Conservation (phyloP, 2,113 vertebrate species). For the Brachyistius frenatus region DNA sequence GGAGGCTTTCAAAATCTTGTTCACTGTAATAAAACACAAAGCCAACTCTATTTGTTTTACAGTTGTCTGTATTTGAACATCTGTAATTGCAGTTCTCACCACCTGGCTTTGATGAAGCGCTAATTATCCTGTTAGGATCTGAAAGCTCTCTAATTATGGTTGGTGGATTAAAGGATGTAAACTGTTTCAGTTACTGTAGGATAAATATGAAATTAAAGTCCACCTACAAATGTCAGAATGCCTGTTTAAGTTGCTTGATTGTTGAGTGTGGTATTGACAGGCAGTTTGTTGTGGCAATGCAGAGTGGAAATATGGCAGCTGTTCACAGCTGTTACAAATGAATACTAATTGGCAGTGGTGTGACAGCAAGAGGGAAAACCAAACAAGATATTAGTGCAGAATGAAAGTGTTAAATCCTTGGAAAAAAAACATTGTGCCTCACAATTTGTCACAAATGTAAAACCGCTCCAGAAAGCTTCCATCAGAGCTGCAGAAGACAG, state of each 20-base stretch:
- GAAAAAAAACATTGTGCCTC: background rate
- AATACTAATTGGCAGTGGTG: background rate
- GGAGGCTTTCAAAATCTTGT: constrained; percentile 2
- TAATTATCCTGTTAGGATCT: background rate
- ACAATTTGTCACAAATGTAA: background rate
- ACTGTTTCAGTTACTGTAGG: background rate
- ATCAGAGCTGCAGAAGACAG: background rate
- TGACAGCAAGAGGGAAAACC: constrained; percentile 4
- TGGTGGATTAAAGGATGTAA: constrained; percentile 11
- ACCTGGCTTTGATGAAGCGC: constrained; percentile 20
- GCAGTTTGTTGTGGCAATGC: background rate
- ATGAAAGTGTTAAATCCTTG: background rate
- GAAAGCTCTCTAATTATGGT: constrained; percentile 19
- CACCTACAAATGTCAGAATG: too few relatives aligned
- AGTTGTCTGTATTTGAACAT: constrained; percentile 22
- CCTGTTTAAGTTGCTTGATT: background rate
- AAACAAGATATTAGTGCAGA: background rate
- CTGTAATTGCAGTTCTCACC: background rate
- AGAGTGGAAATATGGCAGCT: constrained; percentile 3
- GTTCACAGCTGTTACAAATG: background rate
- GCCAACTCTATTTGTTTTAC: background rate
- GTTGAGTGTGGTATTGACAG: background rate
- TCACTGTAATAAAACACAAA: constrained; percentile 36
- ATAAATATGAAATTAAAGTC: background rate
- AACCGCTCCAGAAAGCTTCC: background rate